Evolutionary conservation across 1,140 invertebrate genomes (phyloP).

Genomic region (Dolichoris vasculosae): DNA sequence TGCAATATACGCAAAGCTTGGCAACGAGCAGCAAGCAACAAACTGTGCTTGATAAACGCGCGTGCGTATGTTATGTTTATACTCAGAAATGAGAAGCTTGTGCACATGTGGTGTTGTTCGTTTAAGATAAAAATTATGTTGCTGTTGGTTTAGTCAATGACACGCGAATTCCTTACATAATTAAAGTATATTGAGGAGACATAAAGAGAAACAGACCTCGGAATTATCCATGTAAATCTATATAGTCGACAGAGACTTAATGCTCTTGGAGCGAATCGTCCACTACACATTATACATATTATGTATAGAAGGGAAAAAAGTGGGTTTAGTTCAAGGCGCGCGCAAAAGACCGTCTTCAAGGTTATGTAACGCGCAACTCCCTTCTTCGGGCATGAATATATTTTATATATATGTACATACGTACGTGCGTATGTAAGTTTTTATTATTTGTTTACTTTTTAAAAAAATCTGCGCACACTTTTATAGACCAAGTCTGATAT

Average conservation of each 20-base stretch:
- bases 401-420: neutral
- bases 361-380: conserved; percentile 52
- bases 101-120: neutral
- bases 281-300: conserved; percentile 39
- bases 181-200: conserved; percentile 34
- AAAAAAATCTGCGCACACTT: neutral
- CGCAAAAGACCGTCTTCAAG: conserved; percentile 49
- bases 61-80: conserved; percentile 31
- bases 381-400: conserved; percentile 1
- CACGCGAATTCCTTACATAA: conserved; percentile 38
- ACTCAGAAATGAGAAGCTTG: neutral
- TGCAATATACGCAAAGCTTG: neutral
- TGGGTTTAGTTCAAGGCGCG: conserved; percentile 39
- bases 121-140: conserved; percentile 19
- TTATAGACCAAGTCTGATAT: neutral
- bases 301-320: conserved; percentile 36
- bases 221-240: conserved; percentile 44
- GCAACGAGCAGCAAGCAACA: conserved; percentile 18
- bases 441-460: conserved; percentile 32
- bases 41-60: conserved; percentile 11
- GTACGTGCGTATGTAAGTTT: neutral
- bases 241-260: conserved; percentile 23
- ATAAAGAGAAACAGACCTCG: conserved; percentile 22
- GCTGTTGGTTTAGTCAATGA: conserved; percentile 24
- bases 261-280: conserved; percentile 7